phyloP scores from a whole-genome alignment of 1,140 invertebrate genomes.

The Parasteatoda tepidariorum region DNA sequence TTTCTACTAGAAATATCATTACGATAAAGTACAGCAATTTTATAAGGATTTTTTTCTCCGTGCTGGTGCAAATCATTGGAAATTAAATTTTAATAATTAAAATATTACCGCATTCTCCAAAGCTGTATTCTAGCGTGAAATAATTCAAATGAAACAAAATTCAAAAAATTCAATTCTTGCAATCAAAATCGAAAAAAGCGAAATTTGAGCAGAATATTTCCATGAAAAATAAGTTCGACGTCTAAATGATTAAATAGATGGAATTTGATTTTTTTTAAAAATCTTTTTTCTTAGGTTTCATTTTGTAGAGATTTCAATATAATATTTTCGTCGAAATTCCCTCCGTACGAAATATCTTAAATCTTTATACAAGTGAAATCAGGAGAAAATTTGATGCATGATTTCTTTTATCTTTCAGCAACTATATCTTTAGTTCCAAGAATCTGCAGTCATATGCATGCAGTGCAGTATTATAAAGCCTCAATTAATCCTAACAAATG shows the following conservation, averaged over 20 bases:
- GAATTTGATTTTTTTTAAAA: neutral
- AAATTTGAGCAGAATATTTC: no score
- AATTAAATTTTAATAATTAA: no score
- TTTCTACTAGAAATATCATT: no score
- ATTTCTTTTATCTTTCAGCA: neutral
- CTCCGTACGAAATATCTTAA: neutral
- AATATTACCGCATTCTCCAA: no score
- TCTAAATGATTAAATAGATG: neutral
- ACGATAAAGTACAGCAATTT: no score
- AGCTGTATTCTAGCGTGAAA: no score
- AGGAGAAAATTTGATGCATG: no score
- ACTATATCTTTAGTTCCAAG: conserved; percentile 42
- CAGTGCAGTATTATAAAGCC: conserved; percentile 45
- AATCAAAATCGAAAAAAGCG: no score
- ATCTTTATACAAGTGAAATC: neutral
- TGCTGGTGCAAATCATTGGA: no score
- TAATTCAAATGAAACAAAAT: no score
- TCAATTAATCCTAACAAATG: conserved; percentile 36
- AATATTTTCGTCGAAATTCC: neutral
- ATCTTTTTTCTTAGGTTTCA: neutral
- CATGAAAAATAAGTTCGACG: neutral
- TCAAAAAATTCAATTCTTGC: no score
- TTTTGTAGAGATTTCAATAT: neutral
- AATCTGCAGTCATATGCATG: conserved; percentile 45
- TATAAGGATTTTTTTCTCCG: no score